A percentile compares a stretch with the other conserved stretches of the same genome.
Conservation (phyloP, 2,888 invertebrate genomes). For the Spodoptera picta region DNA sequence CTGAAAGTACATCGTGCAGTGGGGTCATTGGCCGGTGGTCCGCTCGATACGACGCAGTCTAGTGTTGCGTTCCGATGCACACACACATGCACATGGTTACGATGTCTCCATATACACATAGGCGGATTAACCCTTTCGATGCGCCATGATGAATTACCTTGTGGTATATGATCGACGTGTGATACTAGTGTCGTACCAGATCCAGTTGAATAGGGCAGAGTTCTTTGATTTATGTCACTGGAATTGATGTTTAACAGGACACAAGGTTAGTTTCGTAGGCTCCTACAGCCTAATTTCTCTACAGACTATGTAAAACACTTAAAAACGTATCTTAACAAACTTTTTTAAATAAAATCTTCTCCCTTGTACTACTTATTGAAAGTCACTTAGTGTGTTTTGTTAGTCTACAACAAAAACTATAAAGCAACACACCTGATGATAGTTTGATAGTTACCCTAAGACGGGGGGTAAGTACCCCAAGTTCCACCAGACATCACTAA, state of each 20-base stretch:
- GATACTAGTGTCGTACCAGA: conserved; percentile 28
- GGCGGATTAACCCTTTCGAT: conserved; percentile 24
- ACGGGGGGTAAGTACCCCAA: conserved; percentile 11
- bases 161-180: conserved; percentile 22
- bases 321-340: not conserved
- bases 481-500: conserved; percentile 31
- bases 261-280: not conserved
- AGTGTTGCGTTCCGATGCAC: conserved; percentile 40
- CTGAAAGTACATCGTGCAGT: conserved; percentile 48
- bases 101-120: conserved; percentile 27
- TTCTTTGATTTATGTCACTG: not conserved
- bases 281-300: not conserved
- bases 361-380: conserved; percentile 10
- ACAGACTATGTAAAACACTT: not conserved
- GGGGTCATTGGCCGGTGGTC: conserved; percentile 46
- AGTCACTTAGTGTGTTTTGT: conserved; percentile 11
- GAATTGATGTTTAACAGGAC: conserved; percentile 1
- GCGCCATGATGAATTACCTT: conserved; percentile 32
- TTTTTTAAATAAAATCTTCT: too few relatives aligned
- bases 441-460: conserved; percentile 10
- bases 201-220: conserved; percentile 7
- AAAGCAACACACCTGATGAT: conserved; percentile 19
- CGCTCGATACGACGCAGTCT: conserved; percentile 58
- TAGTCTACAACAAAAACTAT: conserved; percentile 3
- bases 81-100: conserved; percentile 29